Evolutionary conservation across 1,140 invertebrate genomes (phyloP), one percentile per base, ranked within the genome.

Genomic region (Pteromalus puparum): DNA sequence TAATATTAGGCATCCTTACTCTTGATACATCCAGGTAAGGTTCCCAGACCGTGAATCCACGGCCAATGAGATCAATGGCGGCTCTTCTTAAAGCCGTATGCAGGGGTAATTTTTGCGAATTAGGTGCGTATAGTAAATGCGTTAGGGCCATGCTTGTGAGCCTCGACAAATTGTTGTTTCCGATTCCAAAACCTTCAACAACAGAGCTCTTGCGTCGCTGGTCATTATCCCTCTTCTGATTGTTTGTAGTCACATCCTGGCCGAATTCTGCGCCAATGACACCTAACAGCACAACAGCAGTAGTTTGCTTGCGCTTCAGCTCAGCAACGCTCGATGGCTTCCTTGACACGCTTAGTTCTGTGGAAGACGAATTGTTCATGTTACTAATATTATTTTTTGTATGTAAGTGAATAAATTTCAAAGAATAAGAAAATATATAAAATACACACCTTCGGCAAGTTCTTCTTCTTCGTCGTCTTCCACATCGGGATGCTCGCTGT

Each of bases 11-110:
- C 26, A 0, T 61, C 38, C 42, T 84, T 82, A 93, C 92, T 92
- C 98, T 98, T 48, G 98, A 98, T 74, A 99, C 98, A 92, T 99
- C 99, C 28, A 99, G 91, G 92, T 99, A 99, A 0, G 98, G 98
- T 92, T 99, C 98, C 99, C 99, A 99, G 0, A 99, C 98, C 0
- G 97, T 98, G 91, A 99, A 99, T 38, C 99, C 99, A 74, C 99
- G 95, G 1, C 99, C 97, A 85, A 99, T 96, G 74, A 99, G 94
- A 95, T 99, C 99, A 72, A 99, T 99, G 4, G 99, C 98, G 24
- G 99, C 98, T 85, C 99, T 93, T 24, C 99, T 94, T 38, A 99
- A 93, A 1, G 98, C 96, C 21, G 98, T 99, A 92, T 99, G 97
- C 21, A 97, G 93, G 0, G 98, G 98, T 81, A 99, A 93, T 87